Evolutionary conservation across 2,113 vertebrate genomes (phyloP), one percentile per base, ranked within the genome.

Genomic region (Solea senegalensis): DNA sequence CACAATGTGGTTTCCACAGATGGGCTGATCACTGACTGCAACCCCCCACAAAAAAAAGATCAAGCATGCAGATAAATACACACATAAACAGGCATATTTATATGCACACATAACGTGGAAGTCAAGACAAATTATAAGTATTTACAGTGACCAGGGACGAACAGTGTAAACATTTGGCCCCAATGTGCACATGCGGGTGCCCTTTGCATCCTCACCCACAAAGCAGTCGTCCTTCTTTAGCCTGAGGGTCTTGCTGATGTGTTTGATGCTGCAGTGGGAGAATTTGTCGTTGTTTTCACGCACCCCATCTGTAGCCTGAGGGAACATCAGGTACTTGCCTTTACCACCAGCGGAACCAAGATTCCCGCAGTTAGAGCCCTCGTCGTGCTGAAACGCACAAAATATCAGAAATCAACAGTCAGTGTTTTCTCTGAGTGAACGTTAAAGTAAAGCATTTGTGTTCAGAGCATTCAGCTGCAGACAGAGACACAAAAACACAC

Each of bases 301-400:
- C n/a, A 90, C 71, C 39, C 90, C 90, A 0, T 92, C 80, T 1
- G 92, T 83, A 71, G 94, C 95, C 0, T 94, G 77, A 56, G 92
- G 93, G 69, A 92, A 96, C 95, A 96, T 96, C 85, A 96, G 86
- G 80, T 89, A 95, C 26, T 91, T 88, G 53, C 95, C 95, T 65
- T 92, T 88, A 0, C 81, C 86, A 1, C 65, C 83, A 0, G 54
- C 57, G 1, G 92, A 84, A n/a, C 83, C 87, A 0, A 91, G 86
- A 50, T 70, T 58, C 5, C 91, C 91, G 8, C 95, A 95, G 53
- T 93, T 83, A 4, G 69, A 12, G 46, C 78, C 91, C 60, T 94
- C 90, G 26, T 96, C 95, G 0, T 96, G 95, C 95, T 96, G 72
- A 26, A 69, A 46, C 8, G 64, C n/a, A 78, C 45, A 76, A 0